Conservation (phyloP, 2,113 vertebrate species). For the cattle (Bos taurus) region ARS-UCD2.0 NC_037338.1:17209501-17210000, state of each 20-base stretch:
- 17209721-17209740: neutral
- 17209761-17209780: neutral
- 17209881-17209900: neutral
- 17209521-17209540: neutral
- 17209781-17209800: neutral
- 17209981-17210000: neutral
- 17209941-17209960: neutral
- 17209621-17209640: neutral
- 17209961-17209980: neutral
- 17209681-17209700: neutral
- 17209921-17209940: neutral
- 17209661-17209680: neutral
- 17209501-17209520: neutral
- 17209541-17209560: neutral
- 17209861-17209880: neutral
- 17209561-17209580: neutral
- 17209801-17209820: neutral
- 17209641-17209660: neutral
- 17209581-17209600: neutral
- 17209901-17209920: neutral
- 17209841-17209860: neutral
- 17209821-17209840: neutral
- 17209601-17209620: neutral
- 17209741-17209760: neutral
- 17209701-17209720: neutral